Evolutionary conservation across 2,113 vertebrate genomes (phyloP).

Genomic region (Crotalus tigris): DNA sequence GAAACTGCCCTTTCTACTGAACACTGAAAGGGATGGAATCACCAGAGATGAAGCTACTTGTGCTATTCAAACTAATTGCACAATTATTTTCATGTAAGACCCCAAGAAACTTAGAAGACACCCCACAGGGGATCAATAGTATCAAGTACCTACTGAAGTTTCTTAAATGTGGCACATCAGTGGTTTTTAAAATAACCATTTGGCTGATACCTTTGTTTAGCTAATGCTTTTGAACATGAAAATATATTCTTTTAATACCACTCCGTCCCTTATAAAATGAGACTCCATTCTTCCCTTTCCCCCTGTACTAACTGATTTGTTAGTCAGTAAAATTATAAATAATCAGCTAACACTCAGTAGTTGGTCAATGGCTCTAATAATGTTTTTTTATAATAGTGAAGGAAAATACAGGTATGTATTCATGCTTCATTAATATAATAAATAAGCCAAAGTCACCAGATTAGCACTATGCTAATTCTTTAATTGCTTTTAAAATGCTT

Average conservation of each 20-base stretch:
- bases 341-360: neutral
- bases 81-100: neutral
- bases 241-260: neutral
- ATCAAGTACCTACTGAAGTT: neutral
- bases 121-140: neutral
- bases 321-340: neutral
- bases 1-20: neutral
- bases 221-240: neutral
- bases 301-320: neutral
- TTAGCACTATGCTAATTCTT: conserved; percentile 23
- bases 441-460: conserved; percentile 27
- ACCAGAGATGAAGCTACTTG: neutral
- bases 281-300: neutral
- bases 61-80: neutral
- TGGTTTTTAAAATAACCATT: neutral
- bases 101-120: neutral
- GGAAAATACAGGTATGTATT: conserved; percentile 5
- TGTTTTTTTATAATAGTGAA: neutral
- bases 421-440: conserved; percentile 19
- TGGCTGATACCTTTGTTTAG: neutral
- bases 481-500: conserved; percentile 29
- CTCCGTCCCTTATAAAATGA: neutral
- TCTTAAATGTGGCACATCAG: neutral
- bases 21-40: neutral
- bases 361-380: neutral